Conservation (phyloP, 2,888 invertebrate genomes). For the Hemaris fuciformis region DNA sequence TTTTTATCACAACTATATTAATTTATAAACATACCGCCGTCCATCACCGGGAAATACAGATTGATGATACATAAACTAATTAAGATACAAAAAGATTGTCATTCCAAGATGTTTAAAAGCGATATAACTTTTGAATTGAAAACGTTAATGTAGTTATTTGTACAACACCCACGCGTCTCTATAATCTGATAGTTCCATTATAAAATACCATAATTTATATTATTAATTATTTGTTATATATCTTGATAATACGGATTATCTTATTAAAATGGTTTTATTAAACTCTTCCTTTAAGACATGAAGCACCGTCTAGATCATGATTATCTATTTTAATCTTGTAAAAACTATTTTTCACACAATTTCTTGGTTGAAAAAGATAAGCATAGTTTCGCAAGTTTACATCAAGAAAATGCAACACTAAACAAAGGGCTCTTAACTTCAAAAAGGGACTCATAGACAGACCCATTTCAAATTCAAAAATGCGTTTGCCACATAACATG, state of each 20-base stretch:
- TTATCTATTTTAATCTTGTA: too few species aligned
- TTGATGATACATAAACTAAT: neutral
- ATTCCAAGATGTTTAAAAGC: neutral
- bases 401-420: neutral
- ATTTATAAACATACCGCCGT: neutral
- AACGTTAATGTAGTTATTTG: conserved; percentile 8
- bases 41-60: neutral
- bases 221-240: conserved; percentile 13
- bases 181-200: conserved; percentile 8
- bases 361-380: too few species aligned
- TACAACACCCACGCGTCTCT: neutral
- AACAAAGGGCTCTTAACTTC: neutral
- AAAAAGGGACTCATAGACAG: neutral
- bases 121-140: conserved; percentile 17
- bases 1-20: neutral
- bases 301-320: neutral
- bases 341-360: too few species aligned
- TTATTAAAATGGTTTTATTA: conserved; percentile 6
- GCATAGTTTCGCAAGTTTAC: neutral
- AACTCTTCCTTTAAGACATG: neutral
- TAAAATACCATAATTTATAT: conserved; percentile 9
- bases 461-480: conserved; percentile 1
- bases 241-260: conserved; percentile 12
- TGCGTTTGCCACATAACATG: conserved; percentile 6
- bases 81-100: neutral